These are phyloP conservation scores for Cylas formicarius DNA, from an alignment of 1,140 invertebrate species.

Conservation along the genomic window DNA sequence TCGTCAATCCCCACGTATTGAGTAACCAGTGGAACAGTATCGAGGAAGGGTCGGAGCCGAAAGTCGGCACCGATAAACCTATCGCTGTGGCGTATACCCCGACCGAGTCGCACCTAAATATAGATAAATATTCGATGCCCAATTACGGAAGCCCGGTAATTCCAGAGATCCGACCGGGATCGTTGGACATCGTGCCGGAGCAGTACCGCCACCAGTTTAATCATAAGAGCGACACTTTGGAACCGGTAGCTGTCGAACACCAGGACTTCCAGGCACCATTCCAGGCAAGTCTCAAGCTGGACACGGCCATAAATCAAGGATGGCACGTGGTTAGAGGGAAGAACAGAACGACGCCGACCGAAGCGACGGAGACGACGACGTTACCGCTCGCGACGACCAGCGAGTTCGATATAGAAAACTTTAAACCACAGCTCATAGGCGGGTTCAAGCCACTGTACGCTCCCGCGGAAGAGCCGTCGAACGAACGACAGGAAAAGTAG, in stretches of 20 bases:
- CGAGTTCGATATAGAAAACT: constrained; percentile 57
- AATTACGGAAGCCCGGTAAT: constrained; percentile 44
- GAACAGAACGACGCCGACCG: constrained; percentile 31
- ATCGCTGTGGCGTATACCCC: constrained; percentile 49
- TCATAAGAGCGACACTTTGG: constrained; percentile 21
- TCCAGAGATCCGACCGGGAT: constrained; percentile 38
- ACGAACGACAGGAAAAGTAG: constrained; percentile 8
- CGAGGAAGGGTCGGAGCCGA: constrained; percentile 30
- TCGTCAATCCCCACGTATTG: constrained; percentile 22
- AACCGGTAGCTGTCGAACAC: constrained; percentile 7
- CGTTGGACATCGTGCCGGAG: constrained; percentile 19
- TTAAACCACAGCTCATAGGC: constrained; percentile 60
- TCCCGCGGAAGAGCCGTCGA: constrained; percentile 32
- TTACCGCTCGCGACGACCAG: constrained; percentile 33
- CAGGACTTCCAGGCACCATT: constrained; percentile 62
- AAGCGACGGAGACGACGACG: constrained; percentile 35
- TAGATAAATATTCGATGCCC: constrained; percentile 38
- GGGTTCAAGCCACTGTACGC: constrained; percentile 61
- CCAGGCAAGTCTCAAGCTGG: constrained; percentile 56
- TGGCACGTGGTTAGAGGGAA: constrained; percentile 54
- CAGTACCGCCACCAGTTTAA: constrained; percentile 13
- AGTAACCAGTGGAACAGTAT: constrained; percentile 40
- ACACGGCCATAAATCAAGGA: constrained; percentile 45
- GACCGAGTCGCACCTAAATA: constrained; percentile 38
- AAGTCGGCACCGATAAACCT: constrained; percentile 43